Conservation (phyloP, 2,888 invertebrate genomes). For the Odontocerum albicorne region DNA sequence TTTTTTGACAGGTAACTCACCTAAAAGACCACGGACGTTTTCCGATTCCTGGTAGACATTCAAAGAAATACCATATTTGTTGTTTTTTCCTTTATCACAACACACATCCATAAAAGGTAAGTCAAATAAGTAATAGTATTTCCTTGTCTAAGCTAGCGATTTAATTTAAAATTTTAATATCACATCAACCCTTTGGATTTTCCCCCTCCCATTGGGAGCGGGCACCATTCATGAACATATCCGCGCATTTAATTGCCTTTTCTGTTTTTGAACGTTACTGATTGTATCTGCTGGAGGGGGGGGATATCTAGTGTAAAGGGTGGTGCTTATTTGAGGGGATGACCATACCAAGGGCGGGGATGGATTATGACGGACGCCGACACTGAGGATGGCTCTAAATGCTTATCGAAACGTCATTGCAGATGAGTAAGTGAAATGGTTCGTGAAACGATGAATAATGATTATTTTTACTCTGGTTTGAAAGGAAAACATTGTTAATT, state of each 20-base stretch:
- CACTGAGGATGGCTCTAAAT: background rate
- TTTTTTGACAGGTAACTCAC: too few species aligned
- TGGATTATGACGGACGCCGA: constrained; percentile 11
- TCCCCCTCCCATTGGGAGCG: constrained; percentile 7
- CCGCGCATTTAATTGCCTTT: constrained; percentile 36
- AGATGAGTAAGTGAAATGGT: constrained; percentile 9
- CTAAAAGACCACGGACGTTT: too few species aligned
- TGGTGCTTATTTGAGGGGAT: constrained; percentile 10
- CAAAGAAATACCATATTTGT: too few species aligned
- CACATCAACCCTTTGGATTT: constrained; percentile 21
- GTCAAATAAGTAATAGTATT: too few species aligned
- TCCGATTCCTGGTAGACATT: too few species aligned
- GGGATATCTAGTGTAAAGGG: constrained; percentile 1
- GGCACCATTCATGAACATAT: constrained; percentile 31
- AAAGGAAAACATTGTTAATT: too few species aligned
- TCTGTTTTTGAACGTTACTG: constrained; percentile 37
- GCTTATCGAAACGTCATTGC: background rate
- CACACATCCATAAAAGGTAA: too few species aligned
- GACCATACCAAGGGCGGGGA: background rate
- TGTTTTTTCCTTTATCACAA: too few species aligned
- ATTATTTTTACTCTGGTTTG: too few species aligned
- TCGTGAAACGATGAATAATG: background rate
- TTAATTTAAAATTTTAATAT: constrained; percentile 29
- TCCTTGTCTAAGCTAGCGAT: constrained; percentile 13
- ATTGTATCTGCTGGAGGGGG: constrained; percentile 36